phyloP scores from a whole-genome alignment of 2,113 vertebrate genomes.

The Mohoua ochrocephala region DNA sequence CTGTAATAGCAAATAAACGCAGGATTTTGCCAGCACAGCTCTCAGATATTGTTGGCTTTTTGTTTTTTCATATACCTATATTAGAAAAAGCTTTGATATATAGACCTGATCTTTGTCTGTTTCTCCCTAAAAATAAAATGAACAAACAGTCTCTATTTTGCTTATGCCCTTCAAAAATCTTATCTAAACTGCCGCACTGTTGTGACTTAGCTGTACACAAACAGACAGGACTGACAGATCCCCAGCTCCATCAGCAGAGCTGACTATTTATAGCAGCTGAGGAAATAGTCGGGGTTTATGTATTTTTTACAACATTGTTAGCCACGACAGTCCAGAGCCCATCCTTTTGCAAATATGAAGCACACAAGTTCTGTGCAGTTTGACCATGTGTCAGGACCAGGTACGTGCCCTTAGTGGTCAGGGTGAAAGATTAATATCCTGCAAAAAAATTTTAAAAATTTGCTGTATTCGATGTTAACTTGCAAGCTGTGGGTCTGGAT shows the following conservation, averaged over 20 bases:
- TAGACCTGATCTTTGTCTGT: not conserved
- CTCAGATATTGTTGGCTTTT: not conserved
- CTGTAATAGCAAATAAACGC: not conserved
- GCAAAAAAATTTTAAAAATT: not conserved
- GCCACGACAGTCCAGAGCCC: not conserved
- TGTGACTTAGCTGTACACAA: conserved; percentile 1
- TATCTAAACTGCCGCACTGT: not conserved
- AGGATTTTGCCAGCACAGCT: not conserved
- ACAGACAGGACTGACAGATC: not conserved
- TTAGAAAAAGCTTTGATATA: conserved; percentile 8
- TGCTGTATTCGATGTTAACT: not conserved
- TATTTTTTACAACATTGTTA: not conserved
- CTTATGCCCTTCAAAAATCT: not conserved
- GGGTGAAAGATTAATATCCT: not conserved
- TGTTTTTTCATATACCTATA: not conserved
- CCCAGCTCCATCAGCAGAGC: not conserved
- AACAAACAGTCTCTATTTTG: not conserved
- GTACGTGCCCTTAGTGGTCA: not conserved
- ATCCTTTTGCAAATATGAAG: not conserved
- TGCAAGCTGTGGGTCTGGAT: not conserved
- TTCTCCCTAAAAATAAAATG: not conserved
- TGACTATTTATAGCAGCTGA: not conserved
- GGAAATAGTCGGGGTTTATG: not conserved
- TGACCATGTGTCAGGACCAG: not conserved
- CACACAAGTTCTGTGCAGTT: not conserved